These are phyloP conservation scores for Mnemiopsis leidyi DNA, from an alignment of 37 sponge, comb jelly and placozoan genomes.

Conservation along the genomic window DNA sequence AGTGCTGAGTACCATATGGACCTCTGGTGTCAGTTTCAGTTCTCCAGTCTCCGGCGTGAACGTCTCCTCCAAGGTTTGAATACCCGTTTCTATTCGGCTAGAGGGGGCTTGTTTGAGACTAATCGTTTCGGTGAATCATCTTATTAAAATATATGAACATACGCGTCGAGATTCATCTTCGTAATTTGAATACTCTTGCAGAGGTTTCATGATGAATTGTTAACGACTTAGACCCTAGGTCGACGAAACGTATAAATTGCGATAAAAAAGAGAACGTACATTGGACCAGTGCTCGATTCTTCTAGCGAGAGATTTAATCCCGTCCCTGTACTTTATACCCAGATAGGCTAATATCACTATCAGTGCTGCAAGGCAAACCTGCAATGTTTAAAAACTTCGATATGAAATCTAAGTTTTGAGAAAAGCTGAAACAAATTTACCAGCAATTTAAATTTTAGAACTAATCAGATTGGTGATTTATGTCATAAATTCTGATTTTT, in stretches of 20 bases:
- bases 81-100: constrained; percentile 54
- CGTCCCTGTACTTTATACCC: constrained; percentile 59
- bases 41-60: constrained; percentile 17
- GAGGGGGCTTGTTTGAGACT: background rate
- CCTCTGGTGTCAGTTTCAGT: background rate
- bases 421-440: background rate
- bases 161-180: no score
- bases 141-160: no score
- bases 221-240: no score
- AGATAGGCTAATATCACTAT: constrained; percentile 54
- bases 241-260: no score
- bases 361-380: constrained; percentile 38
- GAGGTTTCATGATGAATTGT: no score
- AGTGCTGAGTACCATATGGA: background rate
- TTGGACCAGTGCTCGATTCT: constrained; percentile 58
- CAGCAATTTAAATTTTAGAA: background rate
- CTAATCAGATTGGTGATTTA: background rate
- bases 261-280: no score
- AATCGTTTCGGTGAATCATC: no score
- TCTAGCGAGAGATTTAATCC: constrained; percentile 6
- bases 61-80: constrained; percentile 37
- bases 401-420: background rate
- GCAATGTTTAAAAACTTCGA: background rate
- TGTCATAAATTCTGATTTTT: background rate
- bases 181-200: no score